Conservation (phyloP, 2,888 invertebrate genomes). For the Liodrosophila aerea region DNA sequence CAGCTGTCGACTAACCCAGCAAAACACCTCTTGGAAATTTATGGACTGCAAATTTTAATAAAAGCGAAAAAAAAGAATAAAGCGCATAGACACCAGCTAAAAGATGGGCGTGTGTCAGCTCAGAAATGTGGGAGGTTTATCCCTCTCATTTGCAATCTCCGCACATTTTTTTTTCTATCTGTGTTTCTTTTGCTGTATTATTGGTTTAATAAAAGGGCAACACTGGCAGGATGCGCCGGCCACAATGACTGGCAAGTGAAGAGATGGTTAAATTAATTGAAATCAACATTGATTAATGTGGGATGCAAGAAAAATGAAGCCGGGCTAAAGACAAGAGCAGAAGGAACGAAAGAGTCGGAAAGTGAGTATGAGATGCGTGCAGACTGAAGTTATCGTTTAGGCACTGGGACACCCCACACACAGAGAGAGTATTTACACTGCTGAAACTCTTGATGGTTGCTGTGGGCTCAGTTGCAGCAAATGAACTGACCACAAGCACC, state of each 20-base stretch:
- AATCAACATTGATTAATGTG: conserved; percentile 79
- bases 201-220: conserved; percentile 54
- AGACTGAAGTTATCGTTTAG: background rate
- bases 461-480: conserved; percentile 47
- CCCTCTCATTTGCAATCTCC: conserved; percentile 13
- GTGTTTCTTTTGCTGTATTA: conserved; percentile 29
- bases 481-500: conserved; percentile 70
- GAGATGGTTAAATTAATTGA: conserved; percentile 78
- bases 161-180: background rate
- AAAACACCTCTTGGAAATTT: conserved; percentile 67
- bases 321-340: conserved; percentile 35
- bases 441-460: conserved; percentile 32
- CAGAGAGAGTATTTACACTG: conserved; percentile 26
- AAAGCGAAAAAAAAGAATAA: conserved; percentile 26
- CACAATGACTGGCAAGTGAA: conserved; percentile 69
- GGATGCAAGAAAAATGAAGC: conserved; percentile 66
- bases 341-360: conserved; percentile 2
- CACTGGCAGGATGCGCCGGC: conserved; percentile 38
- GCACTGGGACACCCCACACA: conserved; percentile 31
- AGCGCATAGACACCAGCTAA: conserved; percentile 39
- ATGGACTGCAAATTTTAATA: conserved; percentile 70
- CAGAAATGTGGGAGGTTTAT: conserved; percentile 41
- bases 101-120: conserved; percentile 45
- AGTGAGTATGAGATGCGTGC: background rate
- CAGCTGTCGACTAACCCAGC: conserved; percentile 25